phyloP scores from a whole-genome alignment of 1,140 invertebrate genomes.

The Heliconius himera region DNA sequence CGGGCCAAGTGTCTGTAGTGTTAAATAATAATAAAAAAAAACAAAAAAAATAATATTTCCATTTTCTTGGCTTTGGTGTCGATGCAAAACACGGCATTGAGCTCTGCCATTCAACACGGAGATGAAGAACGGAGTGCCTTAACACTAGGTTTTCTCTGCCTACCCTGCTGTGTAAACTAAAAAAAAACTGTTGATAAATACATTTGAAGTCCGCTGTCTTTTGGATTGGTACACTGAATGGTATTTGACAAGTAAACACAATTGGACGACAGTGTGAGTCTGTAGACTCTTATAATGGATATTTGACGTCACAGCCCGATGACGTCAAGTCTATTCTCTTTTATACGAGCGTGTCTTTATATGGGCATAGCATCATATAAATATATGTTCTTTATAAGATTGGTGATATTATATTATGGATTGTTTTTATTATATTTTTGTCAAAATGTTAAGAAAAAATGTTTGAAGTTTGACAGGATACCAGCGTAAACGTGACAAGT shows the following conservation, averaged over 20 bases:
- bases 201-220: not conserved
- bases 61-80: no score
- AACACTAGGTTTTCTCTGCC: no score
- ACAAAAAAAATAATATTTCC: no score
- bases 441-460: not conserved
- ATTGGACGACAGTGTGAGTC: constrained; percentile 1
- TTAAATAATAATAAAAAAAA: no score
- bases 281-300: not conserved
- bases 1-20: no score
- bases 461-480: no score
- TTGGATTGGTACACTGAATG: not conserved
- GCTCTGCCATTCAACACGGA: no score
- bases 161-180: no score
- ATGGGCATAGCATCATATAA: not conserved
- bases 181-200: not conserved
- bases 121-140: fast-evolving
- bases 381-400: no score
- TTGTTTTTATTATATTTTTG: not conserved
- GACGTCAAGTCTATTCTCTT: constrained; percentile 4
- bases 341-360: not conserved
- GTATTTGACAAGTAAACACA: constrained; percentile 6
- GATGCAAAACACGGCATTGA: no score
- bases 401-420: no score
- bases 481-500: no score
- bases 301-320: constrained; percentile 18